These are phyloP conservation scores for Hylyphantes graminicola DNA, from an alignment of 1,140 invertebrate genomes.

Conservation along the genomic window DNA sequence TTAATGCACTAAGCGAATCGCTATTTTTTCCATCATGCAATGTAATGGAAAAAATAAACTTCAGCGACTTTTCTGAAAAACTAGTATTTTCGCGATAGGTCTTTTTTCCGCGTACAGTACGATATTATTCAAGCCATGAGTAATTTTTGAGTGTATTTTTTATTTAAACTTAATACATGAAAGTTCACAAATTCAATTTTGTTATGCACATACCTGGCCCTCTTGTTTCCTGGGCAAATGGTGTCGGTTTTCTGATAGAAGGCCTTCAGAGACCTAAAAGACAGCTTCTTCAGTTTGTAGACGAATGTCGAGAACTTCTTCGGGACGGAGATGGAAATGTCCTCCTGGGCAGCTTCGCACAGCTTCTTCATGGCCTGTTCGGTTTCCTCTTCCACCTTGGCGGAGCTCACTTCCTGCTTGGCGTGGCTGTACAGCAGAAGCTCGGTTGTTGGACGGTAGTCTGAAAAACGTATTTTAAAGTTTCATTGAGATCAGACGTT, in stretches of 20 bases:
- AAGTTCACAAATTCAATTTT: neutral
- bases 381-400: conserved; percentile 23
- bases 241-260: conserved; percentile 50
- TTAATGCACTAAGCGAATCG: too few relatives aligned
- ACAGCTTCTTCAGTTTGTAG: conserved; percentile 45
- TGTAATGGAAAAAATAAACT: too few relatives aligned
- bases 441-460: conserved; percentile 35
- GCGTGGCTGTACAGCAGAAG: conserved; percentile 34
- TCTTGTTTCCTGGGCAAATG: conserved; percentile 67
- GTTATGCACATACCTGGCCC: conserved; percentile 74
- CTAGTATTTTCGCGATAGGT: too few relatives aligned
- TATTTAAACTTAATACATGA: neutral
- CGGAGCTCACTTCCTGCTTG: neutral
- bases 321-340: conserved; percentile 44
- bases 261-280: conserved; percentile 35
- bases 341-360: conserved; percentile 39
- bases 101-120: too few relatives aligned
- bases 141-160: too few relatives aligned
- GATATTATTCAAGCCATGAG: too few relatives aligned
- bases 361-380: conserved; percentile 31
- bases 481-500: too few relatives aligned
- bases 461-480: conserved; percentile 5
- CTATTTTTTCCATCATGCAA: too few relatives aligned
- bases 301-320: conserved; percentile 48
- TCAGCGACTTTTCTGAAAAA: too few relatives aligned